These are phyloP conservation scores for Dermatophagoides farinae DNA, from an alignment of 1,140 invertebrate genomes.

Conservation along the genomic window DNA sequence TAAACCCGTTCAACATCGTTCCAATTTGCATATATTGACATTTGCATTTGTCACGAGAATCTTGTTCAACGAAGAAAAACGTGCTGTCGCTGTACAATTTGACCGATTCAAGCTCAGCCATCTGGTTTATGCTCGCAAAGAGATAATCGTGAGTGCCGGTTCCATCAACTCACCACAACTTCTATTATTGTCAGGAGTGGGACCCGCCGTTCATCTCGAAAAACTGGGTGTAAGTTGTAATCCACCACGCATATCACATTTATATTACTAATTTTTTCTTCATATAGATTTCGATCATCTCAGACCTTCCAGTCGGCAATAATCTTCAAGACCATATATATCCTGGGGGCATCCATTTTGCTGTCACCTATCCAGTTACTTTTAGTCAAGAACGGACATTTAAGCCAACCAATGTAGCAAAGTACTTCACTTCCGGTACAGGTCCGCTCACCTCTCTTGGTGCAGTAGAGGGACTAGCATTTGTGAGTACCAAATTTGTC, in stretches of 20 bases:
- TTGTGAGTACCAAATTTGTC: slow-evolving; percentile 61
- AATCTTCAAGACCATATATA: slow-evolving; percentile 25
- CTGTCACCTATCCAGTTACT: slow-evolving; percentile 29
- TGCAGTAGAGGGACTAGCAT: slow-evolving; percentile 70
- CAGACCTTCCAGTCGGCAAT: slow-evolving; percentile 29
- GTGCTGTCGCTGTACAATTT: slow-evolving; percentile 66
- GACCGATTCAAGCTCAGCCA: slow-evolving; percentile 43
- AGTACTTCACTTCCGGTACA: slow-evolving; percentile 31
- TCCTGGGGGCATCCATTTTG: slow-evolving; percentile 15
- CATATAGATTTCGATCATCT: slow-evolving; percentile 21
- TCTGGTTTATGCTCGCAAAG: slow-evolving; percentile 49
- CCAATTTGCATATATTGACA: slow-evolving; percentile 65
- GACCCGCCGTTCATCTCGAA: slow-evolving; percentile 49
- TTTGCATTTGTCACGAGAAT: slow-evolving; percentile 35
- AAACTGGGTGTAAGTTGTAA: slow-evolving; percentile 33
- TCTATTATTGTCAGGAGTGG: slow-evolving; percentile 72
- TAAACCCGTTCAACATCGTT: slow-evolving; percentile 48
- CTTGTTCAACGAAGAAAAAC: slow-evolving; percentile 54
- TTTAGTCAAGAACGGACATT: slow-evolving; percentile 48
- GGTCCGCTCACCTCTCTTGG: slow-evolving; percentile 70
- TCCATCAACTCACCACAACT: slow-evolving; percentile 72
- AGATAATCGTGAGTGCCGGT: slow-evolving; percentile 66
- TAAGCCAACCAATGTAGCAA: slow-evolving; percentile 38
- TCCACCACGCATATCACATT: too few relatives aligned
- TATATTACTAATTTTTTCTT: slow-evolving; percentile 20